These are phyloP conservation scores for Sarcophilus harrisii DNA, from an alignment of 2,797 vertebrate species.

Conservation along the genomic window DNA sequence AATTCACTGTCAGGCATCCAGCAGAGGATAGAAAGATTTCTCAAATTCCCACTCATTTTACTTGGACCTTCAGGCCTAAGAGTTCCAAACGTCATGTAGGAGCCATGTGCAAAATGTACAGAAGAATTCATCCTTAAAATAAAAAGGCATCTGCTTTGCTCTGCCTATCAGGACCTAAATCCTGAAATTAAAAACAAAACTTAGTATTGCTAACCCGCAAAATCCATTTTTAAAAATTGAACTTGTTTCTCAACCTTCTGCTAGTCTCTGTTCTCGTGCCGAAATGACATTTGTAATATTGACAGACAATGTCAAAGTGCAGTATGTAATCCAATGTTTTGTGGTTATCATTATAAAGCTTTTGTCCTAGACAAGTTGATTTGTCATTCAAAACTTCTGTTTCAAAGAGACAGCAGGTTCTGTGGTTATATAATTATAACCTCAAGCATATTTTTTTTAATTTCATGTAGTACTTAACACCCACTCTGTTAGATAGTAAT, in stretches of 20 bases:
- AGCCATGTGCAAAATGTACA: not conserved
- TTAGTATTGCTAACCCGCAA: not conserved
- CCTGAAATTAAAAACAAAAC: not conserved
- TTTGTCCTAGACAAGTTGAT: slow-evolving; percentile 38
- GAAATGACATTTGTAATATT: not conserved
- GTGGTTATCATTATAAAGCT: slow-evolving; percentile 7
- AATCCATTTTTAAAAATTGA: slow-evolving; percentile 1
- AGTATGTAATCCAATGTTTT: not conserved
- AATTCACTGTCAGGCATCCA: slow-evolving; percentile 3
- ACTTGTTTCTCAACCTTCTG: slow-evolving; percentile 30
- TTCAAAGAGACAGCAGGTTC: slow-evolving; percentile 28
- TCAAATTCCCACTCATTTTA: slow-evolving; percentile 42
- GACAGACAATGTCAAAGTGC: slow-evolving; percentile 4
- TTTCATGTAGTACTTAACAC: not conserved
- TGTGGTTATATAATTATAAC: slow-evolving; percentile 12
- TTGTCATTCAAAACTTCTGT: slow-evolving; percentile 25
- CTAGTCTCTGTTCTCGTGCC: slow-evolving; percentile 13
- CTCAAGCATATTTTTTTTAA: not conserved
- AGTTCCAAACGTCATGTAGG: not conserved
- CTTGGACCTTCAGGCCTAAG: not conserved
- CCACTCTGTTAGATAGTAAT: slow-evolving; percentile 5
- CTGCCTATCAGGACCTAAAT: not conserved
- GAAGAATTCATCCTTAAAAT: not conserved
- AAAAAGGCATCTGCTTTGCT: slow-evolving; percentile 4
- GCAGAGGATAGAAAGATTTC: slow-evolving; percentile 5